Percentiles rank a stretch among this genome's conserved stretches.
These are phyloP conservation scores for Steromphala cineraria DNA, from an alignment of 2,888 invertebrate species.

Conservation along the genomic window DNA sequence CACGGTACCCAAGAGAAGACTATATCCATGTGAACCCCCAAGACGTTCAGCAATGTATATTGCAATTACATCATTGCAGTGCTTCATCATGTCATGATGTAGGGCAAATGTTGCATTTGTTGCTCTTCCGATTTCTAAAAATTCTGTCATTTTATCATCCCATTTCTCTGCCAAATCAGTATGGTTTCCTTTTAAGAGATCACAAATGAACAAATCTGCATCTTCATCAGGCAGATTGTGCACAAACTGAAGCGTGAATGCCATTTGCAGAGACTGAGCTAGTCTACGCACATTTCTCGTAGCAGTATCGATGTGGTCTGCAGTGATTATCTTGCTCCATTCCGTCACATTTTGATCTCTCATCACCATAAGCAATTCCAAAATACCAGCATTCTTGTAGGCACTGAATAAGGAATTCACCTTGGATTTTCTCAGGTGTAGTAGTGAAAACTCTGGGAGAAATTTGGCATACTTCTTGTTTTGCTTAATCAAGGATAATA, in stretches of 20 bases:
- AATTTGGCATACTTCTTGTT: too few relatives aligned
- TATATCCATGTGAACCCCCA: too few relatives aligned
- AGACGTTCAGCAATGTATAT: too few relatives aligned
- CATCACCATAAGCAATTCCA: not conserved
- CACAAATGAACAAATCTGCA: not conserved
- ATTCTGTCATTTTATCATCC: not conserved
- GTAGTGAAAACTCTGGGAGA: too few relatives aligned
- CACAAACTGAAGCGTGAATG: not conserved
- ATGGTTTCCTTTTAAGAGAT: not conserved
- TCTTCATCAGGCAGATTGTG: not conserved
- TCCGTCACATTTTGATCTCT: not conserved
- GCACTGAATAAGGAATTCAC: too few relatives aligned
- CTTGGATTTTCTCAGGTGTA: too few relatives aligned
- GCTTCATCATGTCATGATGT: too few relatives aligned
- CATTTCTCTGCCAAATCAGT: not conserved
- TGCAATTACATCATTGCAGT: too few relatives aligned
- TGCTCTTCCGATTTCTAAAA: not conserved
- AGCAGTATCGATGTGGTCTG: not conserved
- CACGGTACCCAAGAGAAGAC: too few relatives aligned
- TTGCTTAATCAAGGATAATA: too few relatives aligned
- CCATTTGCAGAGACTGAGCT: not conserved
- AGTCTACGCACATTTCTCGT: not conserved
- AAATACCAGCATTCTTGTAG: too few relatives aligned
- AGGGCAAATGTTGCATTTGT: too few relatives aligned
- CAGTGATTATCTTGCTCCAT: not conserved